A percentile compares a stretch with the other conserved stretches of the same genome.
These are phyloP conservation scores for Gastrophryne carolinensis DNA, from an alignment of 2,797 vertebrate species.

Conservation along the genomic window DNA sequence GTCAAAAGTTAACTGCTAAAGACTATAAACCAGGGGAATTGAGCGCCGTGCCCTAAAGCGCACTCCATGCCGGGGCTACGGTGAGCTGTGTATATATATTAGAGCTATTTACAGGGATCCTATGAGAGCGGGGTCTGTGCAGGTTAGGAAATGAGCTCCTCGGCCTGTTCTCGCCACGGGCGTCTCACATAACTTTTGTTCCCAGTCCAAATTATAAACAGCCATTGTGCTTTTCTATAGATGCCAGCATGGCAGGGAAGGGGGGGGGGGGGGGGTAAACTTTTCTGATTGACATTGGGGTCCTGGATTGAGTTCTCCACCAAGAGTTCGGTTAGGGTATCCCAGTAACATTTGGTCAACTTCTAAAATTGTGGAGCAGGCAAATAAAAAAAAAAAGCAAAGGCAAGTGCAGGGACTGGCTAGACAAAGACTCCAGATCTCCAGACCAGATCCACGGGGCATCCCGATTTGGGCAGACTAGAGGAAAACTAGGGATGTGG, in stretches of 20 bases:
- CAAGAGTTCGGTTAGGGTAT: too few species aligned
- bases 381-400: too few species aligned
- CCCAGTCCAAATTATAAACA: not conserved
- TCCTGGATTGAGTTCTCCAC: too few species aligned
- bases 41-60: constrained; percentile 69
- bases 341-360: too few species aligned
- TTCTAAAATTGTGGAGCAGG: too few species aligned
- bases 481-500: too few species aligned
- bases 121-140: constrained; percentile 38
- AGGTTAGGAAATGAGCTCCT: not conserved
- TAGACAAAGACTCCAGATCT: too few species aligned
- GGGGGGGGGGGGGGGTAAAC: too few species aligned
- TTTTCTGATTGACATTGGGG: too few species aligned
- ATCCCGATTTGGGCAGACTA: too few species aligned
- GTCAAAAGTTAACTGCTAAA: constrained; percentile 82
- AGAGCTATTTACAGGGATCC: constrained; percentile 33
- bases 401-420: too few species aligned
- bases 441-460: too few species aligned
- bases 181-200: not conserved
- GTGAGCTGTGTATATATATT: not conserved
- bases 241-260: not conserved
- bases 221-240: not conserved
- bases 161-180: not conserved
- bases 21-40: constrained; percentile 77
- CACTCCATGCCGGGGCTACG: constrained; percentile 20